phyloP scores from a whole-genome alignment of 2,888 invertebrate species.

The Psylliodes chrysocephalus region DNA sequence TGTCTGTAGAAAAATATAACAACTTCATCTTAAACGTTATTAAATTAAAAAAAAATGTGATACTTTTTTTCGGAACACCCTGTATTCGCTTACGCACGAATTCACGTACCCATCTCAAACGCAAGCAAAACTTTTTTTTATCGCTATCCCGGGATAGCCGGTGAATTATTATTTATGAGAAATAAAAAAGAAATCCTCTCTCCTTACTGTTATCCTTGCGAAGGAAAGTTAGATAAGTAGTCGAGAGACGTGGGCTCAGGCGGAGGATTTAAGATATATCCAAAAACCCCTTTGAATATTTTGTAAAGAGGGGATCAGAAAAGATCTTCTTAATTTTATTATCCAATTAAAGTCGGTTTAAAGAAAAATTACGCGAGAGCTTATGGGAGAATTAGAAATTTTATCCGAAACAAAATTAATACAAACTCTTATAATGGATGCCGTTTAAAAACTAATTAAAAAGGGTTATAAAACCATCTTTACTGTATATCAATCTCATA shows the following conservation, averaged over 20 bases:
- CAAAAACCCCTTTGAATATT: conserved; percentile 14
- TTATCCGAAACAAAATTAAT: background rate
- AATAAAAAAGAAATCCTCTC: conserved; percentile 7
- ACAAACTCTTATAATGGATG: too few relatives aligned
- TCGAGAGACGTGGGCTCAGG: background rate
- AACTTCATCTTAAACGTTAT: too few relatives aligned
- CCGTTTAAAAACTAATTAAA: too few relatives aligned
- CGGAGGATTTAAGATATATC: conserved; percentile 10
- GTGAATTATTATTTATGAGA: conserved; percentile 22
- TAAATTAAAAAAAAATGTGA: too few relatives aligned
- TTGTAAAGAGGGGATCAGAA: background rate
- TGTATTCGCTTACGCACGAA: conserved; percentile 2
- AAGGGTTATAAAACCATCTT: too few relatives aligned
- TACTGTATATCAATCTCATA: too few relatives aligned
- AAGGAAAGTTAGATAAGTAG: conserved; percentile 2
- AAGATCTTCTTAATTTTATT: conserved; percentile 11
- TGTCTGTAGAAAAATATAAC: too few relatives aligned
- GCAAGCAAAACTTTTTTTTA: conserved; percentile 11
- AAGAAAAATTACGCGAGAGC: conserved; percentile 1
- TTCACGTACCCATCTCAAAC: conserved; percentile 5
- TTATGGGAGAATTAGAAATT: background rate
- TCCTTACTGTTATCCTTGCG: conserved; percentile 9
- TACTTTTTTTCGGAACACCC: background rate
- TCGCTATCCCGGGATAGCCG: conserved; percentile 2
- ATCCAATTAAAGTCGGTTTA: conserved; percentile 11